phyloP scores from a whole-genome alignment of 2,113 vertebrate species.

The Lagopus leucura region DNA sequence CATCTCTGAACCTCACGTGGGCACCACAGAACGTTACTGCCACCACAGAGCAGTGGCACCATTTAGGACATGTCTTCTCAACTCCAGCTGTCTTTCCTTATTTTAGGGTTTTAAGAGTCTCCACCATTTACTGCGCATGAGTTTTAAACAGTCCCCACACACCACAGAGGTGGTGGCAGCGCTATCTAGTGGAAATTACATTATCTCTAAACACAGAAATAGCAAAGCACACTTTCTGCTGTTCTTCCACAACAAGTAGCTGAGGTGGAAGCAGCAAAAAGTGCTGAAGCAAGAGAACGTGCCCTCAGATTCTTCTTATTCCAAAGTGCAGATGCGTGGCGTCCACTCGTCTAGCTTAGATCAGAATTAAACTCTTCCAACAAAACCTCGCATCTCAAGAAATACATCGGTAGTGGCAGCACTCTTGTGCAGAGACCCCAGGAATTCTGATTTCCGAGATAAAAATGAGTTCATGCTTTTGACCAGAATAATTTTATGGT shows the following conservation, averaged over 20 bases:
- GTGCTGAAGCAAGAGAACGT: neutral
- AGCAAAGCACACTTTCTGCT: fast-evolving
- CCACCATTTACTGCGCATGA: neutral
- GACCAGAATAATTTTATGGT: constrained; percentile 57
- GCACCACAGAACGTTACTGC: fast-evolving
- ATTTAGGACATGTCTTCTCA: neutral
- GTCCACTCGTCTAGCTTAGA: constrained; percentile 12
- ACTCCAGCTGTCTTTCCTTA: neutral
- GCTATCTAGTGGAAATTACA: neutral
- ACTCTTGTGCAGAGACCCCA: constrained; percentile 46
- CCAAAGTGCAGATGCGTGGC: constrained; percentile 1
- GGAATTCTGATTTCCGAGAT: constrained; percentile 47
- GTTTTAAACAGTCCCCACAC: fast-evolving
- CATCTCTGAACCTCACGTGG: fast-evolving
- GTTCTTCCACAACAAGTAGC: neutral
- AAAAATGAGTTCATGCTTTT: constrained; percentile 63
- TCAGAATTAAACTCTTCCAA: neutral
- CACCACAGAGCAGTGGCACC: neutral
- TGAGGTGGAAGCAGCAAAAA: neutral
- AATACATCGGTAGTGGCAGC: constrained; percentile 54
- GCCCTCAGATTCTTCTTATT: constrained; percentile 44
- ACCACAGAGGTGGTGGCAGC: fast-evolving
- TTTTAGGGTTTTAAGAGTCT: neutral
- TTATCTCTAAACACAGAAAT: neutral
- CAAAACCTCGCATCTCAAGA: constrained; percentile 21